Base-by-base conservation (phyloP, 2,113 vertebrate genomes). In the Cettia cetti region DNA sequence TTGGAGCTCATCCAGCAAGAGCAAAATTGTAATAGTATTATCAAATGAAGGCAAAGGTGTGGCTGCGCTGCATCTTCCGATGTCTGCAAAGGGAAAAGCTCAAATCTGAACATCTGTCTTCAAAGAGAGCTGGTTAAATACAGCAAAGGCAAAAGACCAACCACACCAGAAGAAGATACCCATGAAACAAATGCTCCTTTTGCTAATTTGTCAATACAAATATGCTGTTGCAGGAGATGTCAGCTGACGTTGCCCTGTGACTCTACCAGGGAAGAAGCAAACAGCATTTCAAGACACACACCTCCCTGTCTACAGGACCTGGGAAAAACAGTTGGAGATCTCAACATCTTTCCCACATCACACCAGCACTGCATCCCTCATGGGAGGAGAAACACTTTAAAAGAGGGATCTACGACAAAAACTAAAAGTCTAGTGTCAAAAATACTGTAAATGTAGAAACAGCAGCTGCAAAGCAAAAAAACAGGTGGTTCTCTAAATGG, bases 21-120 rank as follows among this genome's bases (percentile, higher is more conserved):
- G 39, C 21, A 21, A 65, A 72, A 85, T 10, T 59, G 37, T 13
- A 86, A 70, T 37, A 81, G 35, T 19, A 74, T 74, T 93, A 82
- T 83, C 92, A 92, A 92, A 70, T 74, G 42, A 80, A 80, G 83
- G 86, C 59, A 63, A 31, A 96, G 94, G 94, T 68, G 92, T 96
- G 94, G 88, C 79, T 57, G 37, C 0, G 0, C 50, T 72, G 76
- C 85, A 80, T 74, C 89, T 77, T 64, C 75, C 93, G 74, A 47
- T 8, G 68, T 47, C 89, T 92, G 94, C 72, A 77, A 70, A 83
- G 56, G 57, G 76, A 83, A 94, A 77, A 92, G 72, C 91, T 90
- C 52, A 74, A 81, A 83, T 77, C 82, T 63, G 71, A 82, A 90
- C 74, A 54, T 63, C 26, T 6, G 3, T 59, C 91, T 96, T 95